Evolutionary conservation across 1,140 invertebrate species (phyloP).

Genomic region (Euborellia annulipes): DNA sequence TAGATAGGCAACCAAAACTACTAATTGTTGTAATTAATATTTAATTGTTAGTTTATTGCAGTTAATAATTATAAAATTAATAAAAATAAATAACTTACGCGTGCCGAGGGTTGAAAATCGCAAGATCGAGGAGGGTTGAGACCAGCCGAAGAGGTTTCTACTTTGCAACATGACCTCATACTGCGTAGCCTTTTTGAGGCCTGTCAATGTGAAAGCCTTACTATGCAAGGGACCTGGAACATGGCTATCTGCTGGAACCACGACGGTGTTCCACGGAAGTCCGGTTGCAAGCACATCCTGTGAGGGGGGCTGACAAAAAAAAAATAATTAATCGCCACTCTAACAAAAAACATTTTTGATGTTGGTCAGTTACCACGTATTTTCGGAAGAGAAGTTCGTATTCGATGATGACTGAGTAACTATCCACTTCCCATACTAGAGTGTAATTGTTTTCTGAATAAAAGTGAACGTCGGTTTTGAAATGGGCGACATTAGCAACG

Average conservation of each 20-base stretch:
- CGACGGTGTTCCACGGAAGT: conserved; percentile 43
- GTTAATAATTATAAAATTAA: too few relatives aligned
- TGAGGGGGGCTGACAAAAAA: conserved; percentile 6
- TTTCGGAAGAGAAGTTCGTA: conserved; percentile 47
- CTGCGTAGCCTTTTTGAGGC: conserved; percentile 40
- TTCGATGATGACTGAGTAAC: conserved; percentile 52
- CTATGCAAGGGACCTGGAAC: conserved; percentile 42
- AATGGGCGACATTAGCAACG: conserved; percentile 39
- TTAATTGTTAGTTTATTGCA: too few relatives aligned
- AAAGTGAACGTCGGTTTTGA: conserved; percentile 35
- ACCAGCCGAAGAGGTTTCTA: conserved; percentile 54
- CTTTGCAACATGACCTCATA: conserved; percentile 53
- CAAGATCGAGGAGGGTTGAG: conserved; percentile 41
- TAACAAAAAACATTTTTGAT: too few relatives aligned
- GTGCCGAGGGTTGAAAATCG: conserved; percentile 46
- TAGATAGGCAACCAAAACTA: too few relatives aligned
- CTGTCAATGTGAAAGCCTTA: conserved; percentile 45
- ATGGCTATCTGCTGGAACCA: conserved; percentile 43
- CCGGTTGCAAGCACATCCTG: conserved; percentile 22
- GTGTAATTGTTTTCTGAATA: conserved; percentile 35
- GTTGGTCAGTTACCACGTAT: conserved; percentile 15
- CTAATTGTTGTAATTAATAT: too few relatives aligned
- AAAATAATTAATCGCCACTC: too few relatives aligned
- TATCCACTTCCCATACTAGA: conserved; percentile 60
- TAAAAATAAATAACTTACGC: conserved; percentile 26